Base-by-base conservation (phyloP, 2,888 invertebrate species). In the Microctonus brassicae region DNA sequence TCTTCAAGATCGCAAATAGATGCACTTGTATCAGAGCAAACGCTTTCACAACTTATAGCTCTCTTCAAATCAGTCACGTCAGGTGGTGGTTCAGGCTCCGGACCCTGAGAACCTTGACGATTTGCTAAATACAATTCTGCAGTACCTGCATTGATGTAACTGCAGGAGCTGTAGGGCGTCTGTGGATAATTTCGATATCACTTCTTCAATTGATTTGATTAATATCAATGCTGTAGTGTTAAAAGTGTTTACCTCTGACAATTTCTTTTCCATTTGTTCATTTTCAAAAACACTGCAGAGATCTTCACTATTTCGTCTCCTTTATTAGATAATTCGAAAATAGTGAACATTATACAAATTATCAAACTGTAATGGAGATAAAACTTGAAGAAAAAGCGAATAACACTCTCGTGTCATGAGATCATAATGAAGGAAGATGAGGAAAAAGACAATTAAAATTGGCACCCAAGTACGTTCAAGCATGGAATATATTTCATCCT, bases 21-120 rank as follows among this genome's bases (percentile, higher is more conserved):
- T 1, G 94, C 92, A 1, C 94, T 94, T 0, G 94, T 93, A 79
- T 95, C 94, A 0, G 94, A 94, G 79, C 92, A 93, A 26, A 95
- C 93, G 62, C 94, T 94, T 81, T 95, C 95, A 83, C 94, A 95
- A 26, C 94, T 94, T 78, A 94, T 89, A 0, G 94, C 94, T 73
- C 94, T 87, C 78, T 91, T 90, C 69, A 93, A 87, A 39, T 85
- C 85, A 0, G 88, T 74, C 64, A 85, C 82, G 61, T 87, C 86
- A 58, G 82, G 82, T 3, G 83, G 82, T 2, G 81, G 80, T 34
- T 86, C 86, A 2, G 82, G 80, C 55, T 86, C 86, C 6, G 81
- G 79, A 11, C 80, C 84, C 24, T 83, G 80, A 0, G 85, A 83
- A 47, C 79, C 78, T 24, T 84, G 82, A 17, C 84, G 80, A 74